Evolutionary conservation across 2,888 invertebrate genomes (phyloP).

Genomic region (Steromphala cineraria): DNA sequence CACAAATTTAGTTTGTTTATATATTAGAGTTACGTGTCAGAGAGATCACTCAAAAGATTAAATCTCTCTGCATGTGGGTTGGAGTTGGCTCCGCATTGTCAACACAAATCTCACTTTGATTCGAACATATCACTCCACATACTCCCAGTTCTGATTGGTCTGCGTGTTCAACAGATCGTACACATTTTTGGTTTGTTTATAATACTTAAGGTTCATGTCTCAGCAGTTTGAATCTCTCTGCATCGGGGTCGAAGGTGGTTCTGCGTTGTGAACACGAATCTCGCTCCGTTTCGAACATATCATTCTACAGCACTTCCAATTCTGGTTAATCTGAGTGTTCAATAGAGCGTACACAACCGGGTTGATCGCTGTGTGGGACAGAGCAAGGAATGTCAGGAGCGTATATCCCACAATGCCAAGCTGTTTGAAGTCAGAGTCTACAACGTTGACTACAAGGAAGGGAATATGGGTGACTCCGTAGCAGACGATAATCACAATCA

Average conservation of each 20-base stretch:
- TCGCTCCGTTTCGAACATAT: not conserved
- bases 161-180: no score
- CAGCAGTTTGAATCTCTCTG: no score
- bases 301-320: not conserved
- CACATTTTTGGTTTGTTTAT: no score
- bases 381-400: conserved; percentile 40
- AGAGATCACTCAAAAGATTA: no score
- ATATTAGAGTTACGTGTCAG: no score
- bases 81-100: no score
- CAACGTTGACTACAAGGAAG: conserved; percentile 39
- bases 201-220: no score
- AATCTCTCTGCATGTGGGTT: no score
- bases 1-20: no score
- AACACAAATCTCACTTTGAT: not conserved
- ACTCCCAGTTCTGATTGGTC: conserved; percentile 1
- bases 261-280: no score
- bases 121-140: not conserved
- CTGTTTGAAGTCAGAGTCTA: conserved; percentile 40
- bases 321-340: conserved; percentile 33
- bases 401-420: conserved; percentile 36
- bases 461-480: conserved; percentile 37
- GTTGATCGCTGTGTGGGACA: conserved; percentile 44
- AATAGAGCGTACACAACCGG: conserved; percentile 44
- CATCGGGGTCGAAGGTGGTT: no score
- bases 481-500: conserved; percentile 42